Evolutionary conservation across 2,888 invertebrate genomes (phyloP), one percentile per base, ranked within the genome.

Genomic region (Cheilosia impressa): DNA sequence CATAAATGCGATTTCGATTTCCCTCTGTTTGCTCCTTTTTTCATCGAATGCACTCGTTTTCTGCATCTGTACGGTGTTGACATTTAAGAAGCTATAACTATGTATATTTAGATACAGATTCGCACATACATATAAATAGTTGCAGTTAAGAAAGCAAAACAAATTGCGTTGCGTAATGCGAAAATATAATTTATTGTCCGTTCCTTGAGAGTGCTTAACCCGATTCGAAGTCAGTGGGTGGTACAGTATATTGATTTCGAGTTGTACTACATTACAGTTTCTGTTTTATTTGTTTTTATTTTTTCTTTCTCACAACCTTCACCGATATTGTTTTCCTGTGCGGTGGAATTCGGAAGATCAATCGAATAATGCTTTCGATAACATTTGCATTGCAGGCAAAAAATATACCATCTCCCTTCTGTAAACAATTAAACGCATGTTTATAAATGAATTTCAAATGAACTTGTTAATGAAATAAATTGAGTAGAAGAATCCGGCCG

Each of bases 401-500:
- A 63, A 55, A 15, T 22, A 38, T 17, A 9, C 17, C 27, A 7
- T 63, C 9, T 63, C 45, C 24, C 13, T 62, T 31, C 24, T 47
- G 34, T 72, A 72, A 66, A 77, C 76, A 82, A 65, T 79, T 52
- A 43, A 60, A 45, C 50, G 62, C 43, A 47, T 76, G 27, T 71
- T 80, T 68, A 57, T 65, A 58, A 15, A 9, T 38, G 38, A 13
- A 38, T 47, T 47, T 17, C 17, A 15, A 58, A 60, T 71, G 31
- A 77, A 65, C 52, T 65, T 82, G 77, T 82, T 82, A 77, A 71
- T 60, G 53, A 71, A 19, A 13, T 43, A 27, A 45, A 57, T 43
- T 45, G 27, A 43, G 50, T 22, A 41, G 41, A 47, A 38, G 27
- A 60, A 71, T 60, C 41, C 4, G 58, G 17, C 82, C 65, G 45